phyloP scores from a whole-genome alignment of 2,888 invertebrate species.

The Piscicola geometra region DNA sequence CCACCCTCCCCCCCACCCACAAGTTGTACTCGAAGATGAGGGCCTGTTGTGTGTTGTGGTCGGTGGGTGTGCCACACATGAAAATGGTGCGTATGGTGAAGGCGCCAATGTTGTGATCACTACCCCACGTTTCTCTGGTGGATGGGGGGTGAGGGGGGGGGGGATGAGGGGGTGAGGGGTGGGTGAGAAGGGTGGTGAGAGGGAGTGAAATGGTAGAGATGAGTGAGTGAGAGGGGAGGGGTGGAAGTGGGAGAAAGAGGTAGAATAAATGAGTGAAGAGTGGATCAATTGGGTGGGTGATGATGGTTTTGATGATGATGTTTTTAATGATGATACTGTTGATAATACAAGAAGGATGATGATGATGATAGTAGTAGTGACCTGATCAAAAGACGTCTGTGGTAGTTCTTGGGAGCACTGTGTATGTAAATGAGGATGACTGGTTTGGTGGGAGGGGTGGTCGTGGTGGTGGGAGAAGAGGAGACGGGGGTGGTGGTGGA shows the following conservation, averaged over 20 bases:
- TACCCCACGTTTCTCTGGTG: conserved; percentile 51
- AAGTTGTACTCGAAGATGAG: conserved; percentile 48
- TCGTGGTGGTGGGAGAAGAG: background rate
- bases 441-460: conserved; percentile 42
- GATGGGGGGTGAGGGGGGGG: no score
- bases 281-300: no score
- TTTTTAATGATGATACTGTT: no score
- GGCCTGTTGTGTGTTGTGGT: conserved; percentile 45
- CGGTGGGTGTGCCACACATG: conserved; percentile 50
- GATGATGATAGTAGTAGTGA: background rate
- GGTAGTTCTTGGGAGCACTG: conserved; percentile 38
- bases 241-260: no score
- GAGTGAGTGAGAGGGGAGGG: no score
- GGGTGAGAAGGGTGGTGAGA: no score
- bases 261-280: no score
- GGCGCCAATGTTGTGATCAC: conserved; percentile 44
- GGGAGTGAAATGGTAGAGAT: no score
- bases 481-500: background rate
- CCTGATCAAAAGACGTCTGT: conserved; percentile 41
- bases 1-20: conserved; percentile 2
- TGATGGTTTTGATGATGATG: no score
- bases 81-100: conserved; percentile 49
- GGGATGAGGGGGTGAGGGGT: no score
- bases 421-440: conserved; percentile 43
- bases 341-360: no score